Conservation (phyloP, 2,888 invertebrate genomes). For the Lacanobia wlatinum region DNA sequence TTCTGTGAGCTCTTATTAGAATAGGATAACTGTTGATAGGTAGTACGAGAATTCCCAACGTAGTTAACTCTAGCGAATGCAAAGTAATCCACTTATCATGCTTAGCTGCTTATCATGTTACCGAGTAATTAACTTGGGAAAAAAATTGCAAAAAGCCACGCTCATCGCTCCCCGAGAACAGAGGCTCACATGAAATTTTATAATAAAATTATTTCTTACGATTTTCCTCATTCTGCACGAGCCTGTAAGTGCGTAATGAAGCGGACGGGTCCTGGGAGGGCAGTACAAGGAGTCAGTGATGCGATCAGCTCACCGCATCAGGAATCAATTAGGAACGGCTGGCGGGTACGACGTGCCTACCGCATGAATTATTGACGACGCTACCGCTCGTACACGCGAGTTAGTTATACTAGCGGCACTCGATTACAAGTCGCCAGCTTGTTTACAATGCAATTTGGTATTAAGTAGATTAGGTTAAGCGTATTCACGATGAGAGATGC, state of each 20-base stretch:
- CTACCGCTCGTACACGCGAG: slow-evolving; percentile 75
- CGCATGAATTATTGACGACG: slow-evolving; percentile 89
- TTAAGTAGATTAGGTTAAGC: slow-evolving; percentile 56
- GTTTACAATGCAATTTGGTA: slow-evolving; percentile 65
- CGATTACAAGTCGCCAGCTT: slow-evolving; percentile 73
- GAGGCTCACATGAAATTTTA: slow-evolving; percentile 60
- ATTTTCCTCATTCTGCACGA: slow-evolving; percentile 77
- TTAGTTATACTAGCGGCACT: slow-evolving; percentile 74
- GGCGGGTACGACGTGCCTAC: slow-evolving; percentile 87
- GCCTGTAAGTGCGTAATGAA: slow-evolving; percentile 86
- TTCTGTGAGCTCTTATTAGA: slow-evolving; percentile 23
- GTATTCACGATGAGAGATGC: slow-evolving; percentile 47
- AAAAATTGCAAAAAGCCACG: slow-evolving; percentile 26
- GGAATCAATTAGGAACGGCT: slow-evolving; percentile 90
- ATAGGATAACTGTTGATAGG: slow-evolving; percentile 25
- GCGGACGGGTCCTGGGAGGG: slow-evolving; percentile 85
- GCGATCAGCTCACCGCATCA: slow-evolving; percentile 89
- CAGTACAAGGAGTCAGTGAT: slow-evolving; percentile 88
- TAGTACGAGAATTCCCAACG: not conserved
- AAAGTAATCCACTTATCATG: slow-evolving; percentile 38
- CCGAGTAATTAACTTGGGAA: slow-evolving; percentile 37
- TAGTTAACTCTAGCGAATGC: slow-evolving; percentile 39
- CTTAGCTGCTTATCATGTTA: slow-evolving; percentile 38
- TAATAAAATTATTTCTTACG: slow-evolving; percentile 73
- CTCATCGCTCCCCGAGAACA: slow-evolving; percentile 32